Conservation (phyloP, 2,113 vertebrate genomes). For the Cepphus grylle region DNA sequence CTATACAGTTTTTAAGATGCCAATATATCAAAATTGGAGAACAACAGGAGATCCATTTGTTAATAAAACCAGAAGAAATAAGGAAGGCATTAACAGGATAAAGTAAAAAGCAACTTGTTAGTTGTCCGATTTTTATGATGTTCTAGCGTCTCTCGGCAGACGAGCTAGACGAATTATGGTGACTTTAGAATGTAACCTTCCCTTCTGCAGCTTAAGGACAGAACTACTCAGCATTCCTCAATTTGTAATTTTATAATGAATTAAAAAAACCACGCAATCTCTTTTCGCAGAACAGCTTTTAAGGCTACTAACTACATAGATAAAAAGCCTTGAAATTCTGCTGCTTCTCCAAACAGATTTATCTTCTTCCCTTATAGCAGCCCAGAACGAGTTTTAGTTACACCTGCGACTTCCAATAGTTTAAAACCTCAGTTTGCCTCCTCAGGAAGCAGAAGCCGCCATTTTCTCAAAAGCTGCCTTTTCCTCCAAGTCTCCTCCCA, state of each 20-base stretch:
- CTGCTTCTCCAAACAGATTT: neutral
- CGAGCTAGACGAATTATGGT: neutral
- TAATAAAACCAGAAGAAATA: neutral
- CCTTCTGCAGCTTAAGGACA: neutral
- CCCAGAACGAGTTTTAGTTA: neutral
- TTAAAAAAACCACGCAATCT: neutral
- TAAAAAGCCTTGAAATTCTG: neutral
- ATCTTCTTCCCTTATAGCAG: neutral
- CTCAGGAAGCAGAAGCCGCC: neutral
- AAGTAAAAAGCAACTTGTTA: neutral
- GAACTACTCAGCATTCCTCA: neutral
- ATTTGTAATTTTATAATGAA: neutral
- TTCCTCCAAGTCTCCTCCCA: neutral
- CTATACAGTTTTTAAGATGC: neutral
- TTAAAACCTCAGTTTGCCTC: neutral
- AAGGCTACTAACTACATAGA: neutral
- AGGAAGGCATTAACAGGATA: neutral
- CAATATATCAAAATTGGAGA: neutral
- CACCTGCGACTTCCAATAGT: rapidly evolving
- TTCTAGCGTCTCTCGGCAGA: neutral
- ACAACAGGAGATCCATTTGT: neutral
- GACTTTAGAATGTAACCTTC: neutral
- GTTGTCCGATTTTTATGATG: neutral
- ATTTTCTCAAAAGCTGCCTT: neutral
- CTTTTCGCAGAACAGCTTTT: neutral